phyloP scores from a whole-genome alignment of 2,797 vertebrate species.

The Tiaroga cobitis region DNA sequence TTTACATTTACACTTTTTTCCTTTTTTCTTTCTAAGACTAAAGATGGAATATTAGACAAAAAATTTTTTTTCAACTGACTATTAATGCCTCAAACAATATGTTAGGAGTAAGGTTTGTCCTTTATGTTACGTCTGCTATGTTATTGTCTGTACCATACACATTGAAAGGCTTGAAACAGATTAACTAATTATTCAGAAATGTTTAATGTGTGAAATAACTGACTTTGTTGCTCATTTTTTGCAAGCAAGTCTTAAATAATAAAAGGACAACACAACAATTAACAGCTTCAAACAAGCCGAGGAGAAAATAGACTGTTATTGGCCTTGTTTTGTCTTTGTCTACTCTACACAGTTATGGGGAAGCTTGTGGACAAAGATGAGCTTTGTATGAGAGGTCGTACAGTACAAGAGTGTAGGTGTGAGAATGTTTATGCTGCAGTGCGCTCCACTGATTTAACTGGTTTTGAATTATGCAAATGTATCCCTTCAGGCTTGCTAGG shows the following conservation, averaged over 20 bases:
- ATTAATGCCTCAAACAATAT: conserved; percentile 6
- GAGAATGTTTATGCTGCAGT: conserved; percentile 67
- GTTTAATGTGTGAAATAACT: background rate
- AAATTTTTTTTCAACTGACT: background rate
- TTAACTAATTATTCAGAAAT: background rate
- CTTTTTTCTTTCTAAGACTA: conserved; percentile 17
- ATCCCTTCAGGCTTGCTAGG: conserved; percentile 40
- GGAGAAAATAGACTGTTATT: conserved; percentile 55
- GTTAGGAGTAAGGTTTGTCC: background rate
- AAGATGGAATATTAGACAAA: conserved; percentile 2
- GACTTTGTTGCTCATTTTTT: conserved; percentile 22
- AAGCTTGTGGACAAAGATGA: conserved; percentile 69
- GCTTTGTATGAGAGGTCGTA: conserved; percentile 64
- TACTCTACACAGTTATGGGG: conserved; percentile 54
- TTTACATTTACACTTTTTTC: conserved; percentile 22
- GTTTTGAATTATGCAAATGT: conserved; percentile 73
- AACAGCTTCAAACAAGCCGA: background rate
- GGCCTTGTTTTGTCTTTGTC: conserved; percentile 63
- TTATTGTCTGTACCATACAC: background rate
- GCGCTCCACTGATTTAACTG: conserved; percentile 65
- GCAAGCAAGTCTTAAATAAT: background rate
- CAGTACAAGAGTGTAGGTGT: conserved; percentile 59
- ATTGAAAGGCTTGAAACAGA: background rate
- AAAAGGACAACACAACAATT: conserved; percentile 8
- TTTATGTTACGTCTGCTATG: background rate